These are phyloP conservation scores for Acanthaster planci DNA, from an alignment of 35 echinoderm and acorn worm genomes.

Conservation along the genomic window DNA sequence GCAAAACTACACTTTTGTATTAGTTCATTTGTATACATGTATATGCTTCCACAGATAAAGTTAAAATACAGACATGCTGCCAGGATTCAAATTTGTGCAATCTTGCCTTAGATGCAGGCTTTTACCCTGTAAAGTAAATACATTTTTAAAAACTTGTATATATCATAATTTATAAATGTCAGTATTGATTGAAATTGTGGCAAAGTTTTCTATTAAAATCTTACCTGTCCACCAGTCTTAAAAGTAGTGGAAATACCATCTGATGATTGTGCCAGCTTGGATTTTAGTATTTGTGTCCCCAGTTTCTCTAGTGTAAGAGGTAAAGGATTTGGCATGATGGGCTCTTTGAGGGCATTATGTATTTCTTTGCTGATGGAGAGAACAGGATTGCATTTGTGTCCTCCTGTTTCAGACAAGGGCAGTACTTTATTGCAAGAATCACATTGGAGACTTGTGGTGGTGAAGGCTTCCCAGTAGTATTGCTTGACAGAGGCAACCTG, in stretches of 20 bases:
- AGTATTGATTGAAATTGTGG: no score
- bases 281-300: constrained; percentile 45
- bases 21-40: no score
- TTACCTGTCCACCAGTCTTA: constrained; percentile 57
- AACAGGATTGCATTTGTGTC: constrained; percentile 1
- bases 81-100: no score
- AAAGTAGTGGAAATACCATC: constrained; percentile 44
- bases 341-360: neutral
- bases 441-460: neutral
- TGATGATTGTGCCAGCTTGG: constrained; percentile 37
- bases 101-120: no score
- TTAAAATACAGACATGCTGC: no score
- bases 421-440: constrained; percentile 8
- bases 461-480: constrained; percentile 1
- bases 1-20: no score
- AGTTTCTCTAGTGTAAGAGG: constrained; percentile 14
- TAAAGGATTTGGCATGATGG: neutral
- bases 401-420: neutral
- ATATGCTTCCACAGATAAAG: no score
- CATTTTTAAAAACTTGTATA: no score
- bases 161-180: no score
- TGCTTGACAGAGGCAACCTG: neutral
- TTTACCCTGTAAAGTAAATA: no score
- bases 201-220: neutral
- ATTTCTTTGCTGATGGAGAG: constrained; percentile 5